Conservation (phyloP, 2,888 invertebrate genomes). For the Tribolium freemani region DNA sequence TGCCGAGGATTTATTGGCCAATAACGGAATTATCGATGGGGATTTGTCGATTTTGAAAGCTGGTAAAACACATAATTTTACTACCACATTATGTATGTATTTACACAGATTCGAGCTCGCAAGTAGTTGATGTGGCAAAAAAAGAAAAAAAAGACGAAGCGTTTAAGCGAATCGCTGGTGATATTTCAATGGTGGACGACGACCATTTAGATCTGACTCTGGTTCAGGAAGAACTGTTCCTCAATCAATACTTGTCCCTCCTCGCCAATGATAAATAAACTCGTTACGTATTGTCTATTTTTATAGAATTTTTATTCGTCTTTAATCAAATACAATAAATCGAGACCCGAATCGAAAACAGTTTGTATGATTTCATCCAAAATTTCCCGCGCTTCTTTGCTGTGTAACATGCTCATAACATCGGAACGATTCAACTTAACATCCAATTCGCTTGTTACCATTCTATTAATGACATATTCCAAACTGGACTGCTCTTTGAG, state of each 20-base stretch:
- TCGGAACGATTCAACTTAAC: slow-evolving; percentile 45
- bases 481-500: slow-evolving; percentile 45
- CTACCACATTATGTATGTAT: too few species aligned
- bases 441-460: slow-evolving; percentile 28
- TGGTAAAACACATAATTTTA: slow-evolving; percentile 38
- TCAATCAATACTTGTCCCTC: slow-evolving; percentile 77
- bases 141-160: slow-evolving; percentile 72
- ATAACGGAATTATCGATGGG: slow-evolving; percentile 62
- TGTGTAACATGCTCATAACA: slow-evolving; percentile 22
- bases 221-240: slow-evolving; percentile 77
- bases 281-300: slow-evolving; percentile 2
- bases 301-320: slow-evolving; percentile 33
- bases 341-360: slow-evolving; percentile 60
- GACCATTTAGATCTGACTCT: slow-evolving; percentile 82
- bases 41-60: slow-evolving; percentile 51
- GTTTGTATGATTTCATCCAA: slow-evolving; percentile 58
- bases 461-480: slow-evolving; percentile 45
- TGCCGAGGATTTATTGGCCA: slow-evolving; percentile 72
- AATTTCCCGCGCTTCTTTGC: slow-evolving; percentile 53
- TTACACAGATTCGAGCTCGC: background rate
- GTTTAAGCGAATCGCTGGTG: slow-evolving; percentile 73
- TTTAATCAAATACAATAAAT: slow-evolving; percentile 60
- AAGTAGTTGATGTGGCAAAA: slow-evolving; percentile 49
- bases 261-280: slow-evolving; percentile 61
- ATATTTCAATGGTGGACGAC: slow-evolving; percentile 74